These are phyloP conservation scores for Triops longicaudatus DNA, from an alignment of 1,140 invertebrate species.

Conservation along the genomic window DNA sequence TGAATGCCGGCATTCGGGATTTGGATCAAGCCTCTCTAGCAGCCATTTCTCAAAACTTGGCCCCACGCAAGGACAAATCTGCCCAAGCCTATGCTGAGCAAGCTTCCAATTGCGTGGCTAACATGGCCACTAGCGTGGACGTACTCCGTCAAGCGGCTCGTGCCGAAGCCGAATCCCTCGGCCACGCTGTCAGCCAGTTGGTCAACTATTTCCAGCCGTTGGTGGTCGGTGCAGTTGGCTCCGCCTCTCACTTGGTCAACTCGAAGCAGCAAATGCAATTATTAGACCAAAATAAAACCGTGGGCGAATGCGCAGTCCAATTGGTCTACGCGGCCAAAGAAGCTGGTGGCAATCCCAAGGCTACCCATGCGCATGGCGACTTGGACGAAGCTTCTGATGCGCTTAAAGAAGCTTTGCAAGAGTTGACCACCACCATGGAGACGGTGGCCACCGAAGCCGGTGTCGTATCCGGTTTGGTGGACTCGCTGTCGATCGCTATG, in stretches of 20 bases:
- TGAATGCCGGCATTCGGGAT: conserved; percentile 65
- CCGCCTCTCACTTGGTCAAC: conserved; percentile 77
- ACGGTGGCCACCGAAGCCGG: conserved; percentile 57
- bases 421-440: conserved; percentile 71
- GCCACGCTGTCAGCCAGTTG: conserved; percentile 72
- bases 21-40: conserved; percentile 79
- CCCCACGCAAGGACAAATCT: conserved; percentile 61
- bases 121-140: conserved; percentile 70
- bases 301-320: conserved; percentile 80
- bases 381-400: conserved; percentile 72
- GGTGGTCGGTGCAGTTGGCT: conserved; percentile 59
- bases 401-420: conserved; percentile 68
- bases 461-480: conserved; percentile 65
- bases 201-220: conserved; percentile 75
- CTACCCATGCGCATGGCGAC: conserved; percentile 64
- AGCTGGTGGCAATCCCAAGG: conserved; percentile 84
- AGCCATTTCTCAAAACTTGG: conserved; percentile 72
- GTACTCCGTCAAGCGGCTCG: conserved; percentile 71
- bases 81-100: conserved; percentile 74
- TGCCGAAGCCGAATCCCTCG: conserved; percentile 85
- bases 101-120: conserved; percentile 56
- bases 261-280: conserved; percentile 79
- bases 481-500: conserved; percentile 79
- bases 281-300: conserved; percentile 87
- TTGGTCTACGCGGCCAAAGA: conserved; percentile 79